Percentiles rank a stretch among this genome's conserved stretches.
phyloP scores from a whole-genome alignment of 2,888 invertebrate species.

The Cynaeus angustus region DNA sequence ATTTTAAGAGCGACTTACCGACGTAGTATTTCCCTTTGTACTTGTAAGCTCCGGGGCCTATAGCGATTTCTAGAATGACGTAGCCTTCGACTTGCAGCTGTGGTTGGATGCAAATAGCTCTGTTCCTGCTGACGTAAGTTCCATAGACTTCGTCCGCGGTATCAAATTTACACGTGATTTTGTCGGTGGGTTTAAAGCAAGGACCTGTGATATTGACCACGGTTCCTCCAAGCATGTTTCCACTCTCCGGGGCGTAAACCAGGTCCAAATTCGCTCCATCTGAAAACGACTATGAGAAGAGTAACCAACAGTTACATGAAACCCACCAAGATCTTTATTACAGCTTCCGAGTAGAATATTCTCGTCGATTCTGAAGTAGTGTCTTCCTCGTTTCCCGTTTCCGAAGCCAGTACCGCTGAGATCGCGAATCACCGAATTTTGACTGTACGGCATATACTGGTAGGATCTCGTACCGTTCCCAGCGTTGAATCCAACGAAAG shows the following conservation, averaged over 20 bases:
- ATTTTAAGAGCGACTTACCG: no score
- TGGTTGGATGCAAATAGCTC: constrained; percentile 93
- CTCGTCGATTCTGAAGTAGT: constrained; percentile 96
- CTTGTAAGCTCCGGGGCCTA: constrained; percentile 87
- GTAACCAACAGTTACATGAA: no score
- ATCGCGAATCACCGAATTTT: constrained; percentile 88
- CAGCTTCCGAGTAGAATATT: constrained; percentile 95
- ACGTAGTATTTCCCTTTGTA: constrained; percentile 95
- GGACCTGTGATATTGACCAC: constrained; percentile 97
- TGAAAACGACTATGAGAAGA: constrained; percentile 65
- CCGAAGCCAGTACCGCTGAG: constrained; percentile 89
- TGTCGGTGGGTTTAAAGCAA: constrained; percentile 86
- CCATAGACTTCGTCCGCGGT: constrained; percentile 83
- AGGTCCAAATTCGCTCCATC: constrained; percentile 88
- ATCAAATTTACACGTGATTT: constrained; percentile 89
- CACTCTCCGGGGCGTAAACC: constrained; percentile 95
- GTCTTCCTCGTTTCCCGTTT: constrained; percentile 91
- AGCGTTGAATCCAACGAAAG: constrained; percentile 96
- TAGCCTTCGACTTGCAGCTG: constrained; percentile 91
- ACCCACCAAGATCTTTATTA: constrained; percentile 88
- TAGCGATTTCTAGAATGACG: constrained; percentile 88
- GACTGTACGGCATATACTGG: constrained; percentile 93
- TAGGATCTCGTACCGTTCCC: constrained; percentile 94
- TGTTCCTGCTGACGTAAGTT: constrained; percentile 84
- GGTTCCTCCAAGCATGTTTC: constrained; percentile 97